Conservation (phyloP, 2,113 vertebrate species). For the Harpagus bidentatus region DNA sequence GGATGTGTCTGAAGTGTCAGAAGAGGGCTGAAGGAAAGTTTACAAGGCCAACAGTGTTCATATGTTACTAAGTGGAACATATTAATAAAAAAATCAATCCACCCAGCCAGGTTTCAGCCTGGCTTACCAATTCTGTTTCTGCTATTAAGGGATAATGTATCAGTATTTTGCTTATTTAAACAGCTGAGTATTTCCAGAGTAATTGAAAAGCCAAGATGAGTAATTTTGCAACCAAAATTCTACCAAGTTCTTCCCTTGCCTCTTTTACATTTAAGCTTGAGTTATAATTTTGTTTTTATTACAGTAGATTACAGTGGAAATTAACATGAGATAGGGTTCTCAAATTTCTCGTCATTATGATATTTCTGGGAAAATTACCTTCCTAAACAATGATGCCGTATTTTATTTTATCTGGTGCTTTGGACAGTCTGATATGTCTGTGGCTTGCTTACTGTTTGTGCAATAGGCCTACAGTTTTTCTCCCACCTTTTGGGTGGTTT, state of each 20-base stretch:
- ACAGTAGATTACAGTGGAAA: not conserved
- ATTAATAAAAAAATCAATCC: not conserved
- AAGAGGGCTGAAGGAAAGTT: not conserved
- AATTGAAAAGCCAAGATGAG: not conserved
- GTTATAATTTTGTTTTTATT: not conserved
- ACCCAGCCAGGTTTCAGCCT: not conserved
- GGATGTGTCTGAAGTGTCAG: not conserved
- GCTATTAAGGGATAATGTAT: not conserved
- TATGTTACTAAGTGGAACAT: not conserved
- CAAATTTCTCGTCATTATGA: not conserved
- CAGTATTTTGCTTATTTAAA: not conserved
- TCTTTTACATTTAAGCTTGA: not conserved
- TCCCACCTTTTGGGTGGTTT: not conserved
- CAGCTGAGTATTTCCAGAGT: not conserved
- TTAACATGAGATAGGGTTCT: not conserved
- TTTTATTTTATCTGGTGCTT: not conserved
- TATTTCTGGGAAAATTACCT: not conserved
- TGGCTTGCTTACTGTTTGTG: not conserved
- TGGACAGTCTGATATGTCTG: not conserved
- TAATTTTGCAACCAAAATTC: not conserved
- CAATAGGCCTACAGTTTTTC: not conserved
- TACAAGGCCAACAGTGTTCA: not conserved
- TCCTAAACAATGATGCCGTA: not conserved
- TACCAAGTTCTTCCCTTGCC: not conserved
- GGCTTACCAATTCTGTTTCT: not conserved